Percentiles rank a stretch among this genome's conserved stretches.
phyloP scores from a whole-genome alignment of 2,113 vertebrate species.

The Galeopterus variegatus region DNA sequence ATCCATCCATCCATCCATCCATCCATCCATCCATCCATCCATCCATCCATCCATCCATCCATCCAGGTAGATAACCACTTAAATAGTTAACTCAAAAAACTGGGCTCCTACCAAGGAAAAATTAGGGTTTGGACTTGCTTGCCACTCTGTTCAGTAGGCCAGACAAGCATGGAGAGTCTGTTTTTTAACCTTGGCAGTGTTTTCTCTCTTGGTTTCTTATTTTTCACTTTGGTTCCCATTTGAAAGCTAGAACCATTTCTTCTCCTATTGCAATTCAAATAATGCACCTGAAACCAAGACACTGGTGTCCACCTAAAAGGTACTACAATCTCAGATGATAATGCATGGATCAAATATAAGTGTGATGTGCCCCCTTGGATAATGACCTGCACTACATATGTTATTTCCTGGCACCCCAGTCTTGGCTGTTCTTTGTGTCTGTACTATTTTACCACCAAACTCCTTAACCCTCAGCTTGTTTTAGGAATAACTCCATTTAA shows the following conservation, averaged over 20 bases:
- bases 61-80: background rate
- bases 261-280: background rate
- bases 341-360: background rate
- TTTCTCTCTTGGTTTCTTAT: conserved; percentile 30
- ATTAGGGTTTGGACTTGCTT: conserved; percentile 11
- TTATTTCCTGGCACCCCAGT: background rate
- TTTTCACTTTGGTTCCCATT: conserved; percentile 23
- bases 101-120: background rate
- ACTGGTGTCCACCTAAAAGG: background rate
- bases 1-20: background rate
- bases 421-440: background rate
- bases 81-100: background rate
- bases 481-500: background rate
- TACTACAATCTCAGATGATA: background rate
- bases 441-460: background rate
- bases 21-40: background rate
- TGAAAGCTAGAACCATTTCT: background rate
- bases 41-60: background rate
- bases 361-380: background rate
- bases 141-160: background rate
- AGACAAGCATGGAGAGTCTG: background rate
- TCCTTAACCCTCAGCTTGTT: background rate
- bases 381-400: background rate
- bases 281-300: background rate
- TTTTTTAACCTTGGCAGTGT: background rate